A percentile compares a stretch with the other conserved stretches of the same genome.
phyloP scores from a whole-genome alignment of 2,888 invertebrate species.

The Caenorhabditis plicata region DNA sequence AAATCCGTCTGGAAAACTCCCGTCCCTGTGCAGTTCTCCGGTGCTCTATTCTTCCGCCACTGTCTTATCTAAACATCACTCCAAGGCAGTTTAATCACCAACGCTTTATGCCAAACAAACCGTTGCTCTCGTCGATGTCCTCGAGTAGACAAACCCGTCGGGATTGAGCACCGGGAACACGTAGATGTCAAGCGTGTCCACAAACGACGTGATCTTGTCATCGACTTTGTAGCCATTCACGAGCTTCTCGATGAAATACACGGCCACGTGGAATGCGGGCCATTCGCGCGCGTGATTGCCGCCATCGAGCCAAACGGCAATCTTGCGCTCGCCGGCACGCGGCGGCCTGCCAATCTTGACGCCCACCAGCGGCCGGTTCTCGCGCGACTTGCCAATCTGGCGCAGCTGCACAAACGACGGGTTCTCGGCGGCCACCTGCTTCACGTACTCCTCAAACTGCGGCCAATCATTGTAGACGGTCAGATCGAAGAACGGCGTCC shows the following conservation, averaged over 20 bases:
- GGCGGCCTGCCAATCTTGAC: constrained; percentile 47
- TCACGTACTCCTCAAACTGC: constrained; percentile 50
- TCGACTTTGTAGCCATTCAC: constrained; percentile 50
- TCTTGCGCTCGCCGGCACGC: constrained; percentile 39
- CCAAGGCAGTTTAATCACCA: background rate
- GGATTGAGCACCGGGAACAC: constrained; percentile 63
- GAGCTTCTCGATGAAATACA: constrained; percentile 63
- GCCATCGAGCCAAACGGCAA: constrained; percentile 63
- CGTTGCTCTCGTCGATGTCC: constrained; percentile 38
- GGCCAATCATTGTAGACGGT: constrained; percentile 54
- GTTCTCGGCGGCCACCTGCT: constrained; percentile 45
- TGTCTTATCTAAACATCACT: constrained; percentile 52
- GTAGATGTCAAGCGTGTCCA: constrained; percentile 58
- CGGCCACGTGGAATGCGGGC: constrained; percentile 62
- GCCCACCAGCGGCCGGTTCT: constrained; percentile 52
- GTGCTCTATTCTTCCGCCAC: constrained; percentile 64
- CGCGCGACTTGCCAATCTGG: constrained; percentile 47
- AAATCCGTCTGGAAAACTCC: constrained; percentile 47
- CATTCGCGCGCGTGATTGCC: constrained; percentile 64
- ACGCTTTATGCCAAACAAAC: constrained; percentile 7
- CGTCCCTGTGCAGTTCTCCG: constrained; percentile 56
- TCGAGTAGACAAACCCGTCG: constrained; percentile 61
- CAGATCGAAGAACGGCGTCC: constrained; percentile 44
- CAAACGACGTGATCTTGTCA: constrained; percentile 49
- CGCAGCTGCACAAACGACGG: constrained; percentile 50